Evolutionary conservation across 2,113 vertebrate species (phyloP).

Genomic region (Misgurnus mizolepis): DNA sequence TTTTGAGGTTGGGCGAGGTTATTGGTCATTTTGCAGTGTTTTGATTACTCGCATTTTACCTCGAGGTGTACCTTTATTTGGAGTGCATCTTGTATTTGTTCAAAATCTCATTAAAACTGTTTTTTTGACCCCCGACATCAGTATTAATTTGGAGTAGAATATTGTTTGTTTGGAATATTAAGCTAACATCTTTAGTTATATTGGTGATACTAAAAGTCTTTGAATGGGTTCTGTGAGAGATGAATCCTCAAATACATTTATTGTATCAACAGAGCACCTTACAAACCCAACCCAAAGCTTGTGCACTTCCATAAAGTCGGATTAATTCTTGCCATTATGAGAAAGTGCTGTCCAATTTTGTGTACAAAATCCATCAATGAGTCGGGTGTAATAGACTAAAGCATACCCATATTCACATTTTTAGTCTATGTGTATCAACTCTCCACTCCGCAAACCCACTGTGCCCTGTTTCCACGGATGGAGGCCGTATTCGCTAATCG

Average conservation of each 20-base stretch:
- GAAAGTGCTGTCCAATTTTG: too few species aligned
- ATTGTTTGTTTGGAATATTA: conserved; percentile 24
- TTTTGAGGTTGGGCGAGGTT: conserved; percentile 59
- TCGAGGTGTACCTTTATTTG: conserved; percentile 51
- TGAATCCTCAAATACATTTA: too few species aligned
- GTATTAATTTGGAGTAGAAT: background rate
- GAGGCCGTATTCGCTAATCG: conserved; percentile 42
- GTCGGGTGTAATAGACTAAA: too few species aligned
- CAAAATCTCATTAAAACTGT: conserved; percentile 15
- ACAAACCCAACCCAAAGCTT: too few species aligned
- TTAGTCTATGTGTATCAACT: background rate
- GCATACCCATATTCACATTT: background rate
- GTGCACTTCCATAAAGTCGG: too few species aligned
- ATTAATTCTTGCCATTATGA: too few species aligned
- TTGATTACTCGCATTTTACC: conserved; percentile 58
- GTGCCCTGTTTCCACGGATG: conserved; percentile 1
- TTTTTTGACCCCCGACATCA: conserved; percentile 18
- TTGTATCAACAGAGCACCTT: too few species aligned
- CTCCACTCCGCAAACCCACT: background rate
- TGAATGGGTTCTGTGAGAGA: background rate
- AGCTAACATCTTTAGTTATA: background rate
- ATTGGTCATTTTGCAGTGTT: conserved; percentile 67
- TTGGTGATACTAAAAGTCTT: background rate
- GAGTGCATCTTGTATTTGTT: conserved; percentile 26
- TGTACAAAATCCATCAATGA: too few species aligned